Percentiles rank a stretch among this genome's conserved stretches.
Evolutionary conservation across 2,888 invertebrate genomes (phyloP).

Genomic region (Silvanus unidentatus): DNA sequence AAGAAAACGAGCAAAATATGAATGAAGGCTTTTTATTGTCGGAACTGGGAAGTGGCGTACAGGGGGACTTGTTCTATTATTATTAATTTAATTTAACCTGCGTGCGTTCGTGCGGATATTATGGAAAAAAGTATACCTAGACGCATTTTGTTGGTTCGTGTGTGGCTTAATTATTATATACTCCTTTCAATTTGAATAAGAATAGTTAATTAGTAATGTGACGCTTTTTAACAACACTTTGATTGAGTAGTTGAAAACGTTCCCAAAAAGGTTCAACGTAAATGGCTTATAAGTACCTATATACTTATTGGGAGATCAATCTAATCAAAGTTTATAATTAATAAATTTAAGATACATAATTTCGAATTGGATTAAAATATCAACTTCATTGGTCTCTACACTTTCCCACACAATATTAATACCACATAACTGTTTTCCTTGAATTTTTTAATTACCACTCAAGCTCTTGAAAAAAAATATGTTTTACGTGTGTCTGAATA

Average conservation of each 20-base stretch:
- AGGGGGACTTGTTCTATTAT: not conserved
- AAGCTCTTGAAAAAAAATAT: not conserved
- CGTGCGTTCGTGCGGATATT: constrained; percentile 1
- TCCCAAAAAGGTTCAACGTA: too few relatives aligned
- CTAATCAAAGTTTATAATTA: constrained; percentile 1
- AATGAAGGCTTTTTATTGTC: constrained; percentile 5
- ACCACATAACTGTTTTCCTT: constrained; percentile 15
- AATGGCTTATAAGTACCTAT: too few relatives aligned
- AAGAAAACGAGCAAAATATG: constrained; percentile 1
- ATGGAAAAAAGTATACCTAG: not conserved
- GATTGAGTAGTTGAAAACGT: too few relatives aligned
- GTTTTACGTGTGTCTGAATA: too few relatives aligned
- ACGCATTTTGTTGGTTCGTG: too few relatives aligned
- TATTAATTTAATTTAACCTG: constrained; percentile 5
- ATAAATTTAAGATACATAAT: too few relatives aligned
- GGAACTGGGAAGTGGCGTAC: not conserved
- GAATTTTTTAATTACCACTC: constrained; percentile 16
- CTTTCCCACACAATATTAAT: constrained; percentile 17
- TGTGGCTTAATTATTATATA: too few relatives aligned
- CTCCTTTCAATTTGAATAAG: too few relatives aligned
- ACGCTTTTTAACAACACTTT: too few relatives aligned
- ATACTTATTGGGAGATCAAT: too few relatives aligned
- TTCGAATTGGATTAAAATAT: too few relatives aligned
- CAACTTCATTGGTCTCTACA: constrained; percentile 2
- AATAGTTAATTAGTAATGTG: too few relatives aligned